Base-by-base conservation (phyloP, 2,113 vertebrate species). In the Melanocharis versteri region DNA sequence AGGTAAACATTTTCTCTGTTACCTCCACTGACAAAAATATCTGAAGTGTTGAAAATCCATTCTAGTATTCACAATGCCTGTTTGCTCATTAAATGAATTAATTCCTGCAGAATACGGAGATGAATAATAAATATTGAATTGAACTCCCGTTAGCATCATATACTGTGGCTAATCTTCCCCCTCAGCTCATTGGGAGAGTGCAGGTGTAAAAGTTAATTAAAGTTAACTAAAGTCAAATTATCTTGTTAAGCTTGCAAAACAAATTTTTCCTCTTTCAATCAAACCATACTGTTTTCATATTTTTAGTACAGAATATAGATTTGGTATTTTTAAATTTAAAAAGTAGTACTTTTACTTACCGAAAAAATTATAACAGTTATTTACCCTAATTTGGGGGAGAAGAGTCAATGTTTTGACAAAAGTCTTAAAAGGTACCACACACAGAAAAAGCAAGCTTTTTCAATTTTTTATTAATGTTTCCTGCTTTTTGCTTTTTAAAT, bases 331-430 rank as follows among this genome's bases (percentile, higher is more conserved):
- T 10, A 27, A 53, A 44, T 62, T 66, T 7, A 5, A 47, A 69
- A 73, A 19, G 2, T 6, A 15, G 2, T 26, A 5, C 23, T 50
- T 82, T 66, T 56, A 75, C 66, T 90, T 76, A 42, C 6, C 4
- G 47, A 19, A 15, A 7, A 40, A 61, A 27, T 47, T 7, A 6
- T 30, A 12, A 13, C 22, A 40, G 22, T 27, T 50, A 4, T n/a
- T 70, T 81, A 16, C 6, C 2, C 9, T 42, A 47, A 33, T 0
- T 27, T 18, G 6, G 6, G 4, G 3, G 8, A 62, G 11, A 26
- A 69, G 27, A 58, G 8, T 27, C 13, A 50, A 13, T 31, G 5
- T 18, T 86, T 80, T 68, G 57, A 44, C 4, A 53, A 44, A 39
- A 51, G 27, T 30, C 26, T 61, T 70, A 20, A 66, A 72, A n/a